A percentile compares a stretch with the other conserved stretches of the same genome.
These are phyloP conservation scores for Ariopsis seemanni DNA, from an alignment of 2,113 vertebrate species.

Conservation along the genomic window DNA sequence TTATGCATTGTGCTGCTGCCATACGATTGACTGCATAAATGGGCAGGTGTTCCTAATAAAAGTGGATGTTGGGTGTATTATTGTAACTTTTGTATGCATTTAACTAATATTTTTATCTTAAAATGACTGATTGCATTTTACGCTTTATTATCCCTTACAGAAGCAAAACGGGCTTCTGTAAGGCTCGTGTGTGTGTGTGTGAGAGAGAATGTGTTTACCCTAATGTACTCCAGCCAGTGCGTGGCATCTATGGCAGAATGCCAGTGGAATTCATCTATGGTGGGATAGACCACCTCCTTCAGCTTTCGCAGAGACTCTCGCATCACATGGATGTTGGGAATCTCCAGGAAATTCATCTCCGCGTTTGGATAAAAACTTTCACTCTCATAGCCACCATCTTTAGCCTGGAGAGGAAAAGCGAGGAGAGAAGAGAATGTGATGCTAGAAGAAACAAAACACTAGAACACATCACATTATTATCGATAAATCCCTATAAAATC, in stretches of 20 bases:
- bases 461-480: background rate
- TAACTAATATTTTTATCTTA: too few species aligned
- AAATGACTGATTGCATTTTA: too few species aligned
- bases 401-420: slow-evolving; percentile 73
- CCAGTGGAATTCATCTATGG: slow-evolving; percentile 89
- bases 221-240: slow-evolving; percentile 94
- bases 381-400: slow-evolving; percentile 92
- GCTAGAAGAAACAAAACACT: background rate
- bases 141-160: too few species aligned
- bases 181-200: background rate
- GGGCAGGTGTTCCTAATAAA: too few species aligned
- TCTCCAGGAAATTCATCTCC: slow-evolving; percentile 90
- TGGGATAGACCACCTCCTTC: slow-evolving; percentile 90
- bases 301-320: slow-evolving; percentile 92
- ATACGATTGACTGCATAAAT: too few species aligned
- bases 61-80: too few species aligned
- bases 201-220: slow-evolving; percentile 70
- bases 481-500: background rate
- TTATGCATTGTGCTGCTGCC: too few species aligned
- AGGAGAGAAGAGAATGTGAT: background rate
- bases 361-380: slow-evolving; percentile 89
- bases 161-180: too few species aligned
- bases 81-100: too few species aligned
- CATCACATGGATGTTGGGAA: slow-evolving; percentile 98
- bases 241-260: slow-evolving; percentile 88